Percentiles rank a stretch among this genome's conserved stretches.
phyloP scores from a whole-genome alignment of 2,797 vertebrate genomes.

The Hippopotamyrus pictus region DNA sequence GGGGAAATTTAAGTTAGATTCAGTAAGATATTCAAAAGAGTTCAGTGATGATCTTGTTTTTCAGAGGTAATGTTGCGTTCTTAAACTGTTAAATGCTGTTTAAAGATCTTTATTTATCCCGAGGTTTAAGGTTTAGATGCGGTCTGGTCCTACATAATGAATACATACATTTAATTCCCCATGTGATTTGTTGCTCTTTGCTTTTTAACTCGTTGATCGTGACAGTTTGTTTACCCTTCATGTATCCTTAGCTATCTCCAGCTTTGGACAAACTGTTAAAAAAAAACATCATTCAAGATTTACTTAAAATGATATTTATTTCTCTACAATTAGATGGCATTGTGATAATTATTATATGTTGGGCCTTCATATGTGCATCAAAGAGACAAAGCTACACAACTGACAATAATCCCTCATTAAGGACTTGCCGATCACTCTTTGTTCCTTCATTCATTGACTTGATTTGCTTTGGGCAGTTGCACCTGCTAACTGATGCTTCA shows the following conservation, averaged over 20 bases:
- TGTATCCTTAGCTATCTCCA: not conserved
- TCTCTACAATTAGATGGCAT: not conserved
- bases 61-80: not conserved
- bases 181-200: not conserved
- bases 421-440: not conserved
- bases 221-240: not conserved
- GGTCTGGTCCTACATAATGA: not conserved
- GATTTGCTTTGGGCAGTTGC: conserved; percentile 6
- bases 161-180: not conserved
- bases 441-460: conserved; percentile 3
- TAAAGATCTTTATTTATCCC: not conserved
- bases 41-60: not conserved
- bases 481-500: conserved; percentile 9
- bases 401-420: not conserved
- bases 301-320: conserved; percentile 1
- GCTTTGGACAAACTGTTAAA: not conserved
- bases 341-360: not conserved
- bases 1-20: not conserved
- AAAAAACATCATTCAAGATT: not conserved
- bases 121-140: not conserved
- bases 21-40: not conserved
- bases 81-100: not conserved
- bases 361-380: not conserved
- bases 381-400: not conserved
- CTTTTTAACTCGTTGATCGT: not conserved